A percentile compares a stretch with the other conserved stretches of the same genome.
phyloP scores from a whole-genome alignment of 2,113 vertebrate genomes.

The human (Homo sapiens) region DNA sequence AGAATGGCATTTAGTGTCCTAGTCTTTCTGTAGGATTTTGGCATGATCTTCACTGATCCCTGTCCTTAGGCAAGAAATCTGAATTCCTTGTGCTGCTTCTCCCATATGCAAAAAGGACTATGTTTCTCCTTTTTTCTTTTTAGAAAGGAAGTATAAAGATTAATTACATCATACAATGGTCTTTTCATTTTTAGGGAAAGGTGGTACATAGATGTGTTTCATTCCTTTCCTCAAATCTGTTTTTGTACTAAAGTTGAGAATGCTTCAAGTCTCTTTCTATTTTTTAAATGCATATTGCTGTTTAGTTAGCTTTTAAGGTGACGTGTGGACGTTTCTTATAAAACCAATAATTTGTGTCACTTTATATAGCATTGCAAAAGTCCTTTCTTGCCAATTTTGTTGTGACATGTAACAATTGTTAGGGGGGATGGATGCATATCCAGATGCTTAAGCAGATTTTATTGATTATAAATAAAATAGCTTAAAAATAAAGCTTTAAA shows the following conservation, averaged over 20 bases:
- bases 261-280: neutral
- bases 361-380: slow-evolving; percentile 58
- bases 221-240: neutral
- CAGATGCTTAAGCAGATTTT: slow-evolving; percentile 77
- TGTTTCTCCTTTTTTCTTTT: neutral
- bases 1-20: neutral
- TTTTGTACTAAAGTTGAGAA: slow-evolving; percentile 33
- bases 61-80: neutral
- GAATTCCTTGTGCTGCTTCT: neutral
- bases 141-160: neutral
- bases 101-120: neutral
- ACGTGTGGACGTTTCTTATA: slow-evolving; percentile 26
- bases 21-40: neutral
- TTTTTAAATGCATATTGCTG: slow-evolving; percentile 4
- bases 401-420: slow-evolving; percentile 59
- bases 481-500: slow-evolving; percentile 64
- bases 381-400: slow-evolving; percentile 58
- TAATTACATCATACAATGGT: neutral
- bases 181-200: slow-evolving; percentile 26
- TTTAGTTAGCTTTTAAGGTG: slow-evolving; percentile 54
- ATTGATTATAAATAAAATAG: slow-evolving; percentile 64
- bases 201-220: neutral
- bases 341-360: slow-evolving; percentile 51
- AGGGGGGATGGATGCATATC: slow-evolving; percentile 44
- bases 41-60: neutral